Percentiles rank a stretch among this genome's conserved stretches.
Evolutionary conservation across 2,888 invertebrate species (phyloP).

Genomic region (Leptura quadrifasciata): DNA sequence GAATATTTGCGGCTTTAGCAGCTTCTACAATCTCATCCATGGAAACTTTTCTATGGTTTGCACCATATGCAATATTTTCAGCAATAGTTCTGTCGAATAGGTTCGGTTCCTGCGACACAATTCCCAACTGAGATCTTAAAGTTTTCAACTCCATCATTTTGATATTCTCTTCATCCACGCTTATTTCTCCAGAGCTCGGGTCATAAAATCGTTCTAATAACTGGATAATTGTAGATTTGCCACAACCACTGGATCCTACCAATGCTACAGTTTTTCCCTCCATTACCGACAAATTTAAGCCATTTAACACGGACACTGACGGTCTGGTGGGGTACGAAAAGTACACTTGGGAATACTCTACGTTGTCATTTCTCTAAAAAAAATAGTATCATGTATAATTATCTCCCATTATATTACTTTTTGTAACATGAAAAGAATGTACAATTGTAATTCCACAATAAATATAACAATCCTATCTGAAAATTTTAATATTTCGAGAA

Average conservation of each 20-base stretch:
- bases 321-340: constrained; percentile 87
- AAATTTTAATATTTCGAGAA: too few species aligned
- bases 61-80: constrained; percentile 95
- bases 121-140: constrained; percentile 82
- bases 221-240: constrained; percentile 90
- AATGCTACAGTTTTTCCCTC: constrained; percentile 83
- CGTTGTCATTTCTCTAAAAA: constrained; percentile 77
- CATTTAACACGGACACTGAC: constrained; percentile 81
- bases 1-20: constrained; percentile 90
- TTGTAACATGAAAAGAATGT: too few species aligned
- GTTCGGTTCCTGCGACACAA: constrained; percentile 94
- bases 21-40: constrained; percentile 86
- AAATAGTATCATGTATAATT: constrained; percentile 5
- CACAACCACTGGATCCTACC: constrained; percentile 88
- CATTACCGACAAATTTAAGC: constrained; percentile 78
- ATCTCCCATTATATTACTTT: too few species aligned
- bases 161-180: constrained; percentile 61
- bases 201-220: constrained; percentile 90
- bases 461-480: too few species aligned
- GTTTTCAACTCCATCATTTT: constrained; percentile 60
- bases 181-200: constrained; percentile 79
- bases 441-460: too few species aligned
- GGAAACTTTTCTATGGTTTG: constrained; percentile 80
- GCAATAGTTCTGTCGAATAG: constrained; percentile 91
- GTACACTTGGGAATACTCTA: constrained; percentile 81